These are phyloP conservation scores for Rhamphomyia laevipes DNA, from an alignment of 2,888 invertebrate species.

Conservation along the genomic window DNA sequence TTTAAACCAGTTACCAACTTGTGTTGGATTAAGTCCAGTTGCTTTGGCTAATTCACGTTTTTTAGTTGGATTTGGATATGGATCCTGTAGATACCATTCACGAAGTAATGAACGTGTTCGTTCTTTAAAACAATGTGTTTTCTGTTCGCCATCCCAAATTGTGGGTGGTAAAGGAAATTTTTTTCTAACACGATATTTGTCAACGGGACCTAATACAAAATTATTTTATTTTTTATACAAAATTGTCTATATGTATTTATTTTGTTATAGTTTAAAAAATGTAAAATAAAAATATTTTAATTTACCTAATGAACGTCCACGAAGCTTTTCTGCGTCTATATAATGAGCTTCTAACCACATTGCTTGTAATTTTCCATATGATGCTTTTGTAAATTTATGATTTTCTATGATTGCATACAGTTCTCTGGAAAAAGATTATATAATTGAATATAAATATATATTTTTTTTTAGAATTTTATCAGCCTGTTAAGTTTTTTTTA, in stretches of 20 bases:
- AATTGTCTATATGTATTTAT: background rate
- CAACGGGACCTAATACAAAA: conserved; percentile 55
- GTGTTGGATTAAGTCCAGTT: conserved; percentile 84
- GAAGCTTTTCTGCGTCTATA: conserved; percentile 80
- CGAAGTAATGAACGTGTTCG: conserved; percentile 85
- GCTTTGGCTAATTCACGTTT: conserved; percentile 83
- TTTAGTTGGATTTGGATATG: conserved; percentile 91
- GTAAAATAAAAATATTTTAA: background rate
- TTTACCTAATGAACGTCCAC: conserved; percentile 69
- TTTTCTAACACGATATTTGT: conserved; percentile 86
- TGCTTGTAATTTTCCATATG: conserved; percentile 76
- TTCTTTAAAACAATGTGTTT: conserved; percentile 94
- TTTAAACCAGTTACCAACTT: conserved; percentile 91
- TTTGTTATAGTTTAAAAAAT: background rate
- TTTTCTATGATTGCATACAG: conserved; percentile 80
- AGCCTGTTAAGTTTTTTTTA: no score
- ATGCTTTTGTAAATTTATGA: conserved; percentile 80
- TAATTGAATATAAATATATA: background rate
- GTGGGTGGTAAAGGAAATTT: conserved; percentile 86
- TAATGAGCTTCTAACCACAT: conserved; percentile 95
- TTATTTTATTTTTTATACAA: background rate
- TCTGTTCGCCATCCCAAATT: conserved; percentile 94
- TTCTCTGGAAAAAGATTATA: conserved; percentile 42
- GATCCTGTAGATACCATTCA: conserved; percentile 97
- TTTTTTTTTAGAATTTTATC: no score